Evolutionary conservation across 2,113 vertebrate species (phyloP).

Genomic region (Arenaria interpres): DNA sequence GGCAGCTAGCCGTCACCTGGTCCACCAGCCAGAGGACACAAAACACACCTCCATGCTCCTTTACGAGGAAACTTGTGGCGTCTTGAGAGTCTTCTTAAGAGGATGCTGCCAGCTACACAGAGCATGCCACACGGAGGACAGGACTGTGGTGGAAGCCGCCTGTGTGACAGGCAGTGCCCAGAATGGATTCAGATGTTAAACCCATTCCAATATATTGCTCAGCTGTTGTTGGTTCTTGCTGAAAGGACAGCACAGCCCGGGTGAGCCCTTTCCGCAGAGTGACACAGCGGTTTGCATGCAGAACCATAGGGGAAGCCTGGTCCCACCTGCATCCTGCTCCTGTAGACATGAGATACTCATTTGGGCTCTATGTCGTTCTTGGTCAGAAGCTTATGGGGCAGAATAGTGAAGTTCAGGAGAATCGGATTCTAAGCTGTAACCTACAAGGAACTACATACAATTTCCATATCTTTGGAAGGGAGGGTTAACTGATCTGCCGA

Average conservation of each 20-base stretch:
- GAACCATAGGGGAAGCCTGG: background rate
- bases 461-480: background rate
- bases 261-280: background rate
- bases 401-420: background rate
- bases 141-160: background rate
- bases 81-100: background rate
- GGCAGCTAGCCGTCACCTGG: background rate
- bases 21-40: background rate
- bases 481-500: background rate
- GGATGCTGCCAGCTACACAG: background rate
- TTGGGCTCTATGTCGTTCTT: background rate
- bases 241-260: background rate
- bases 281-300: accelerated
- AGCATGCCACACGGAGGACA: background rate
- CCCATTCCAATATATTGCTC: background rate
- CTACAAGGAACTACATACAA: background rate
- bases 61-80: background rate
- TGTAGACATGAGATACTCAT: background rate
- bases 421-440: background rate
- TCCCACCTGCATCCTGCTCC: background rate
- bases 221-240: background rate
- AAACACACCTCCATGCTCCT: background rate
- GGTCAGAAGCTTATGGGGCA: background rate
- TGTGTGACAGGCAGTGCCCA: background rate
- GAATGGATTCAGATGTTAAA: background rate